These are phyloP conservation scores for Quadriops clusia DNA, from an alignment of 2,888 invertebrate species.

Conservation along the genomic window DNA sequence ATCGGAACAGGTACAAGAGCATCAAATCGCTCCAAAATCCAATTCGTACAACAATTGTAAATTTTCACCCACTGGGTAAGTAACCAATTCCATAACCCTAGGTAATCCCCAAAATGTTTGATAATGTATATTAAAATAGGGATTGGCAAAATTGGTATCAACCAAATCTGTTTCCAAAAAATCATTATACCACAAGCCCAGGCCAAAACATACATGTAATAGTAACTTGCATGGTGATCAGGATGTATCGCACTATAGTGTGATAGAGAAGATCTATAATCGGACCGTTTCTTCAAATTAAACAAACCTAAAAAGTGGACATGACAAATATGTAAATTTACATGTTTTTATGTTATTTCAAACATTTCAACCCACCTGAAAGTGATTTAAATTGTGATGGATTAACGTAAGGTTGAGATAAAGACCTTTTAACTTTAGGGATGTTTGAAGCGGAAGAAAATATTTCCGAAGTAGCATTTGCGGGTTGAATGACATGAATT, in stretches of 20 bases:
- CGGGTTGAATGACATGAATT: slow-evolving; percentile 23
- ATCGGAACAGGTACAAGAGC: slow-evolving; percentile 67
- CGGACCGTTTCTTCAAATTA: too few species aligned
- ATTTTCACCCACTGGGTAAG: slow-evolving; percentile 26
- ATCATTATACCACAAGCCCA: slow-evolving; percentile 76
- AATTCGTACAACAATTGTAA: slow-evolving; percentile 34
- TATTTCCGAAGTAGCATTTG: slow-evolving; percentile 9
- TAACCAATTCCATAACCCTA: slow-evolving; percentile 42
- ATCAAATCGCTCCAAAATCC: slow-evolving; percentile 54
- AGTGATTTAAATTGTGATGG: slow-evolving; percentile 2
- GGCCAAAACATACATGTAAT: slow-evolving; percentile 64
- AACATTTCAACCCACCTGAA: too few species aligned
- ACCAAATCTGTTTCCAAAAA: slow-evolving; percentile 78
- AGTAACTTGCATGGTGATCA: slow-evolving; percentile 47
- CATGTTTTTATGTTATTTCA: too few species aligned
- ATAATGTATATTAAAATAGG: slow-evolving; percentile 62
- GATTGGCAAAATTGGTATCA: slow-evolving; percentile 63
- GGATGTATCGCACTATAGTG: too few species aligned
- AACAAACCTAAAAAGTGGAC: too few species aligned
- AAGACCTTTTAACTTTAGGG: slow-evolving; percentile 27
- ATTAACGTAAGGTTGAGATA: slow-evolving; percentile 28
- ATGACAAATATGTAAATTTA: too few species aligned
- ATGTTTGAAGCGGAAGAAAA: slow-evolving; percentile 8
- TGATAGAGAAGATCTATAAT: too few species aligned
- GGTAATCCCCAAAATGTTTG: slow-evolving; percentile 41